A percentile compares a stretch with the other conserved stretches of the same genome.
Conservation (phyloP, 1,140 invertebrate genomes). For the Lepidurus arcticus region DNA sequence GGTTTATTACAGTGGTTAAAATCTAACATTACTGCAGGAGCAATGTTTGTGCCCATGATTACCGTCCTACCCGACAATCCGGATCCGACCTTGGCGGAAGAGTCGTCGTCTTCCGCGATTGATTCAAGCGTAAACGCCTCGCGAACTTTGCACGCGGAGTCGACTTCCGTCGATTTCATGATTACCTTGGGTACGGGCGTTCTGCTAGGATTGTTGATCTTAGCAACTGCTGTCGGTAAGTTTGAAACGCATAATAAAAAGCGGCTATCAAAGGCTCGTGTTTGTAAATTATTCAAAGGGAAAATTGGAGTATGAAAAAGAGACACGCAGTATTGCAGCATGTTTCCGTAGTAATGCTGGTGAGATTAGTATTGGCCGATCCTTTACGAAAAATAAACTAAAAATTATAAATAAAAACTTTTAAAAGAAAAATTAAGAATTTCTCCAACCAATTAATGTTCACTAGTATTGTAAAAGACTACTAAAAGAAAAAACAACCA, state of each 20-base stretch:
- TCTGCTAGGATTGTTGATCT: neutral
- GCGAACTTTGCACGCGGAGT: neutral
- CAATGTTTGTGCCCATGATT: conserved; percentile 16
- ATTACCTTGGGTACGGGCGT: conserved; percentile 18
- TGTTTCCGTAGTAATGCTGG: no score
- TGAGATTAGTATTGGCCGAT: no score
- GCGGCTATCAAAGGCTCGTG: no score
- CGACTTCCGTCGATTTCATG: neutral
- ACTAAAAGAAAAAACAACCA: no score
- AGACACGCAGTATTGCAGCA: no score
- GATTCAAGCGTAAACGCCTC: neutral
- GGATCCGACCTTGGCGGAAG: neutral
- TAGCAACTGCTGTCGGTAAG: conserved; percentile 9
- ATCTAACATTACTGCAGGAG: neutral
- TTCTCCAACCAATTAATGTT: no score
- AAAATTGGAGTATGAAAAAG: no score
- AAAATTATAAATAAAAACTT: no score
- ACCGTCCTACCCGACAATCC: neutral
- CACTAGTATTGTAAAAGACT: no score
- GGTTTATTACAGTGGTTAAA: neutral
- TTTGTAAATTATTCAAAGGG: no score
- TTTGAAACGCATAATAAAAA: neutral
- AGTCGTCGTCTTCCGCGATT: neutral
- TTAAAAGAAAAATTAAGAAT: no score
- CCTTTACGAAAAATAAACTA: no score